Base-by-base conservation (phyloP, 2,888 invertebrate genomes). In the Bombyx huttoni region DNA sequence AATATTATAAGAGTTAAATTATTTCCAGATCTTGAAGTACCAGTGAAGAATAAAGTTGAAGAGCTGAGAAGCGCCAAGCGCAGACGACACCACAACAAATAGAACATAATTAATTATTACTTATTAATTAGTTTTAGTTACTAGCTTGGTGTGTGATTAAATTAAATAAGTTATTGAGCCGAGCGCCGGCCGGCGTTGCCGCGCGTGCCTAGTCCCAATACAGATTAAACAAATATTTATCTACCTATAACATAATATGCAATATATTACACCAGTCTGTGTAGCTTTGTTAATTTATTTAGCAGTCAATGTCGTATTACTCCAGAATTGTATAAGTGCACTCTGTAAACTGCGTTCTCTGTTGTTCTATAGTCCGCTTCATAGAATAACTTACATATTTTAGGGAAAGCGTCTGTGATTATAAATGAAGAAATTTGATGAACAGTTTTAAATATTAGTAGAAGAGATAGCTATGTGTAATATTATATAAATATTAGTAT, bases 401-500 rank as follows among this genome's bases (percentile, higher is more conserved):
- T 82, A 86, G 86, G 84, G 82, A 87, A 88, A 88, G 84, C 85
- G 87, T 87, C 87, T 88, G 87, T 87, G 87, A 88, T 88, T 85
- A 83, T 85, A 80, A 86, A 82, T 77, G 84, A 85, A 78, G 81
- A 84, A 86, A 85, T 76, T 83, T 81, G 81, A 79, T 76, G 81
- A 77, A 78, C 82, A 76, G 77, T 73, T 75, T 83, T 81, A 73
- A 76, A 74, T 78, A 71, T 80, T 76, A 81, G 78, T 75, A 73
- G 69, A 71, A 70, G 74, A 72, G 68, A 68, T 75, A 66, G 72
- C 78, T 71, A 67, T 78, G 75, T 79, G 69, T 77, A 24, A 72
- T 67, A 67, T 63, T 64, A 75, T 73, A 68, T 62, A 62, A 68
- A 65, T 74, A 68, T 81, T 81, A 83, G 78, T 73, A 74, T 64